Base-by-base conservation (phyloP, 2,888 invertebrate genomes). In the Panzeria rudis region DNA sequence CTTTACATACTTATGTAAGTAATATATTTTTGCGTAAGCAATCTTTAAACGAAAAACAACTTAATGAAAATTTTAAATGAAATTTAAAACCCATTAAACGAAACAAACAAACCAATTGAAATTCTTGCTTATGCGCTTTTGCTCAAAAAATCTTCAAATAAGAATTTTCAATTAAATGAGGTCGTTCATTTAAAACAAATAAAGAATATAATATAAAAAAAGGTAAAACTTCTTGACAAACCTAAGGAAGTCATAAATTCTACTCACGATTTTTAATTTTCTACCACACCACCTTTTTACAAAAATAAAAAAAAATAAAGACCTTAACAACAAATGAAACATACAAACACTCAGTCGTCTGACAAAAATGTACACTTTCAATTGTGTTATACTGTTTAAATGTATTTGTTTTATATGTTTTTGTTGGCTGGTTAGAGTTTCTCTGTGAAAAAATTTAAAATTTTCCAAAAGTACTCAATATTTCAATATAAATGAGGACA, bases 261-360 rank as follows among this genome's bases (percentile, higher is more conserved):
- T 41, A 17, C 50, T 75, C 81, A 85, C 78, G 85, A 69, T 78
- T 85, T 76, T 56, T 72, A 61, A 80, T 77, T 80, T 76, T 76
- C 59, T 41, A 15, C 47, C 54, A 29, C 15, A 20, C 23, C 72
- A 73, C 25, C 47, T 17, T 23, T 32, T 8, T 0, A 3, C 9
- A 50, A 50, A 11, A 20, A 17, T 0, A n/a, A 50, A 23, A 11
- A 59, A 41, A 15, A 11, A 41, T 38, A 41, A 56, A 41, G 8
- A 25, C n/a, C n/a, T n/a, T n/a, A n/a, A n/a, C 15, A 69, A 56
- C 7, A 41, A 56, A n/a, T 25, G 15, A 41, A 32, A 23, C 4
- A 61, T n/a, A 56, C 20, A 66, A 35, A 23, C 35, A 41, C 20
- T 11, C 47, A 8, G 3, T 20, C 9, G 7, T 35, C 23, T 62